Base-by-base conservation (phyloP, 2,888 invertebrate genomes). In the Sminthurinus aureus region DNA sequence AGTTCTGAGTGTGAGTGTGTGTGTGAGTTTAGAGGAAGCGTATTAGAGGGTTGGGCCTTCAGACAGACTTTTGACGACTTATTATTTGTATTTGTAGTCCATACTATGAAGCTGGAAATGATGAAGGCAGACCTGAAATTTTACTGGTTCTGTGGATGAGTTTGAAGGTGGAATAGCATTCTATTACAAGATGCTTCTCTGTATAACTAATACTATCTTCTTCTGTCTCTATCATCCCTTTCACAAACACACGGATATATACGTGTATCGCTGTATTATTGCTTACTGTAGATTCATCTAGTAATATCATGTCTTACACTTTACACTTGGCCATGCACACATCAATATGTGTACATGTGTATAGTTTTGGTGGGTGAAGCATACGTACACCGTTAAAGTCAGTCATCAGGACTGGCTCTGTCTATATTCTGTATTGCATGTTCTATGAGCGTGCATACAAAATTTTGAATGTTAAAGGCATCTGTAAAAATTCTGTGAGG, bases 121-220 rank as follows among this genome's bases (percentile, higher is more conserved):
- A 78, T 66, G 71, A 58, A 52, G 81, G 81, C 78, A 84, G 81
- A 84, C 81, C 81, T 84, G 81, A 81, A 81, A 84, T 84, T 84
- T 81, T 64, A 80, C 84, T 80, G 80, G 80, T 76, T 11, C 52
- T 76, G 22, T 22, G 26, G n/a, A 76, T 76, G 76, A 76, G 24
- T 73, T 24, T 51, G 76, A 76, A 76, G 76, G 76, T 76, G 58
- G 76, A 76, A 76, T 76, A 58, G 58, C 75, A 75, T 75, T n/a
- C 38, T 38, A 38, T 18, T 71, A 71, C 71, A 71, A 15, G 71
- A 71, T 71, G 71, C 22, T 24, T 22, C 64, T 64, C 64, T 64
- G 11, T 69, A 3, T 20, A 11, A 22, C 69, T 11, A 58, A 11
- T 52, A 13, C 67, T 67, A 8, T 6, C n/a, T 20, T 20, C 69